These are phyloP conservation scores for Nyctibius bracteatus DNA, from an alignment of 2,113 vertebrate species.

Conservation along the genomic window DNA sequence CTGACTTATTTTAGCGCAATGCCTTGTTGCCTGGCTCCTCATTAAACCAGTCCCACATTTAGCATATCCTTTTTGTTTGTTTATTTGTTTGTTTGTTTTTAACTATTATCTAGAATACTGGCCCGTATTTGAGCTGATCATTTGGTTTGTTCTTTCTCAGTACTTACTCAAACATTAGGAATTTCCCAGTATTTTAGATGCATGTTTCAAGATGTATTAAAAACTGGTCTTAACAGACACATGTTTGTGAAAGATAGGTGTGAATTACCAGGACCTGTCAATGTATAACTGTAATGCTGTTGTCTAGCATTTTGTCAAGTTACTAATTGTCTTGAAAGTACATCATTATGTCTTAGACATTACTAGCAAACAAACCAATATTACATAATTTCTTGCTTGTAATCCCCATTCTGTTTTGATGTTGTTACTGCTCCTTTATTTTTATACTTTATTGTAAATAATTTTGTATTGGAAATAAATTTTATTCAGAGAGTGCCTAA, in stretches of 20 bases:
- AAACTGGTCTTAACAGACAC: background rate
- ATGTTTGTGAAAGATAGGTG: background rate
- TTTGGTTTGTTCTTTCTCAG: background rate
- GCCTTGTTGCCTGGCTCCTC: background rate
- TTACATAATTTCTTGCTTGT: background rate
- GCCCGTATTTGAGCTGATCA: background rate
- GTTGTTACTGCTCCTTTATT: background rate
- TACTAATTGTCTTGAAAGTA: background rate
- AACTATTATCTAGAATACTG: background rate
- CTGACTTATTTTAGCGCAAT: background rate
- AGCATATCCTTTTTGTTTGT: background rate
- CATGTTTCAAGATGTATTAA: background rate
- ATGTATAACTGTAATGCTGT: background rate
- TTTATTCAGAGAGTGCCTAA: background rate
- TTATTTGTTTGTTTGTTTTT: background rate
- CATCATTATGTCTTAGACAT: background rate
- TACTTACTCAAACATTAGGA: background rate
- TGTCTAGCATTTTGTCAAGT: background rate
- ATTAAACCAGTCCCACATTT: background rate
- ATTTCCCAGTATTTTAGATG: background rate
- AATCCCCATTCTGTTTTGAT: background rate
- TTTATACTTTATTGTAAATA: background rate
- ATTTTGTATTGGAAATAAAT: background rate
- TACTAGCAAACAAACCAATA: background rate
- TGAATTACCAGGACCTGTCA: background rate